phyloP scores from a whole-genome alignment of 2,113 vertebrate genomes.

The Morone chrysops region DNA sequence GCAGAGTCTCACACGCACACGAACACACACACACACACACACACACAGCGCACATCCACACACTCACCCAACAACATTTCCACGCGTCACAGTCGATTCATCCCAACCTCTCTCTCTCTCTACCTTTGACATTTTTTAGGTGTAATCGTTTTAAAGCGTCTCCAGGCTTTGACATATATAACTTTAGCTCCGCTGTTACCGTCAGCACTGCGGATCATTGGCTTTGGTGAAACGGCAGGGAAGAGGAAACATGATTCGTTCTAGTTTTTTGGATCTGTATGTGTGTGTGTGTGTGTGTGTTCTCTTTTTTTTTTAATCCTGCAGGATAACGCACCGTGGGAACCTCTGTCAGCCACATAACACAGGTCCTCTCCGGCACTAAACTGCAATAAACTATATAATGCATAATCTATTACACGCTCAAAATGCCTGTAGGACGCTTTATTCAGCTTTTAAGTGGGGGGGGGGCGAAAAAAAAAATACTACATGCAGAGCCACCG shows the following conservation, averaged over 20 bases:
- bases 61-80: constrained; percentile 56
- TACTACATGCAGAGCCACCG: not conserved
- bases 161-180: constrained; percentile 75
- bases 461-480: too few species aligned
- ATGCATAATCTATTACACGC: constrained; percentile 42
- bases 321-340: constrained; percentile 88
- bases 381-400: constrained; percentile 39
- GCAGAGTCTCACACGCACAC: not conserved
- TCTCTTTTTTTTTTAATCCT: constrained; percentile 77
- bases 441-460: constrained; percentile 20
- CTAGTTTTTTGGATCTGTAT: constrained; percentile 76
- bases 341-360: constrained; percentile 86
- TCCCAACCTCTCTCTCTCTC: constrained; percentile 34
- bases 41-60: not conserved
- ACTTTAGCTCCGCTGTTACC: constrained; percentile 72
- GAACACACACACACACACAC: not conserved
- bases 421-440: constrained; percentile 14
- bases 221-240: constrained; percentile 59
- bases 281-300: constrained; percentile 61
- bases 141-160: constrained; percentile 84
- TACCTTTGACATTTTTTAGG: constrained; percentile 76
- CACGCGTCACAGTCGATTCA: constrained; percentile 70
- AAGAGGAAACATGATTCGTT: constrained; percentile 91
- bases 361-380: constrained; percentile 69
- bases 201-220: constrained; percentile 69